A percentile compares a stretch with the other conserved stretches of the same genome.
Conservation (phyloP, 2,797 vertebrate genomes). For the Rhyacichthys aspro region DNA sequence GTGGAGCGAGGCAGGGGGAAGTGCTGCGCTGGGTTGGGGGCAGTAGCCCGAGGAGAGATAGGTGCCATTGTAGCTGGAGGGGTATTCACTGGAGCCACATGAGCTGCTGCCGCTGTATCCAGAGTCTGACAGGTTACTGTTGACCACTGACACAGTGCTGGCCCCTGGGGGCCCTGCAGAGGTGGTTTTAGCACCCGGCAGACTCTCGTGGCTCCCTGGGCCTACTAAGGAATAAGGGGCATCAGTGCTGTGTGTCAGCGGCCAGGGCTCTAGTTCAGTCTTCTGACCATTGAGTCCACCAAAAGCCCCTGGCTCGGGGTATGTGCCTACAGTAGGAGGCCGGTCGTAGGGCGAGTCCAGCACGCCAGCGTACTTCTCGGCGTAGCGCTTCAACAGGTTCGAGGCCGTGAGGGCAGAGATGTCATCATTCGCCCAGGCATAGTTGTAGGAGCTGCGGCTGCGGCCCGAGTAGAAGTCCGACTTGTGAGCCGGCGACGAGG, state of each 20-base stretch:
- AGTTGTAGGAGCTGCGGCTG: slow-evolving; percentile 88
- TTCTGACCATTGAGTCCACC: slow-evolving; percentile 84
- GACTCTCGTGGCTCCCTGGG: slow-evolving; percentile 86
- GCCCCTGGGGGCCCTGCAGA: slow-evolving; percentile 81
- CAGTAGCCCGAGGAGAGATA: slow-evolving; percentile 93
- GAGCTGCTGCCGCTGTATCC: slow-evolving; percentile 84
- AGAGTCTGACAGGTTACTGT: slow-evolving; percentile 85
- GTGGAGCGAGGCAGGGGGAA: slow-evolving; percentile 87
- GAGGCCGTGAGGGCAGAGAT: slow-evolving; percentile 97
- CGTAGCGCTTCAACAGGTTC: slow-evolving; percentile 96
- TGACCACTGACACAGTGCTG: slow-evolving; percentile 81
- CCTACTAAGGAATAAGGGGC: slow-evolving; percentile 84
- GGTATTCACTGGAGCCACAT: slow-evolving; percentile 85
- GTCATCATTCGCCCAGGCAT: slow-evolving; percentile 98
- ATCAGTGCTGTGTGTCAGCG: slow-evolving; percentile 84
- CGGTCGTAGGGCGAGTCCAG: slow-evolving; percentile 92
- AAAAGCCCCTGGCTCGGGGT: slow-evolving; percentile 86
- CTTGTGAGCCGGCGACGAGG: slow-evolving; percentile 95
- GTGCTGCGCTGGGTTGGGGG: slow-evolving; percentile 83
- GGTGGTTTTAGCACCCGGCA: slow-evolving; percentile 82
- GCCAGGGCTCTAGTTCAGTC: slow-evolving; percentile 91
- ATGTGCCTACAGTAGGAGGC: slow-evolving; percentile 79
- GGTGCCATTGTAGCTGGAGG: slow-evolving; percentile 87
- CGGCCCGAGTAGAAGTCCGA: slow-evolving; percentile 86
- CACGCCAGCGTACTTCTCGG: slow-evolving; percentile 95